Evolutionary conservation across 2,888 invertebrate species (phyloP).

Genomic region (Phengaris alcon): DNA sequence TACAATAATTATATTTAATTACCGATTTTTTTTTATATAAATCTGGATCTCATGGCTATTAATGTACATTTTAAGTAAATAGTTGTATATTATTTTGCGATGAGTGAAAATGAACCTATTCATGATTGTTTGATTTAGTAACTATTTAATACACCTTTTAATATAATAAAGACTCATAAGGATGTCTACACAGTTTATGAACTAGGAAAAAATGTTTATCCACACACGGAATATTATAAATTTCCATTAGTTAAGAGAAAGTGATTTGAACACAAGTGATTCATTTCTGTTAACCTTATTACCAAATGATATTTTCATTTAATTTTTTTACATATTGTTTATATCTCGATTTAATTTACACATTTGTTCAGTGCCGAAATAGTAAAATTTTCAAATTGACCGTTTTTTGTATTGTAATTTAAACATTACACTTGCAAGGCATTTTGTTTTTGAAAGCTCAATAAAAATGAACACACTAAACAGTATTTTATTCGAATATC

Average conservation of each 20-base stretch:
- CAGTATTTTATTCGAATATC: background rate
- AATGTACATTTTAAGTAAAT: slow-evolving; percentile 7
- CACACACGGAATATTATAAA: slow-evolving; percentile 17
- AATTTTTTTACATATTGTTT: background rate
- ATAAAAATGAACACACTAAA: slow-evolving; percentile 4
- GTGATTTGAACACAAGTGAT: slow-evolving; percentile 4
- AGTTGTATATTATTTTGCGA: slow-evolving; percentile 3
- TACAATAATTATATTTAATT: background rate
- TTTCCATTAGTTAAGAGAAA: slow-evolving; percentile 23
- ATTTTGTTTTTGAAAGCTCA: slow-evolving; percentile 8
- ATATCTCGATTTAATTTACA: background rate
- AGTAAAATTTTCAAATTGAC: background rate
- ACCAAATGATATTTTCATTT: slow-evolving; percentile 7
- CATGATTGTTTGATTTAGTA: background rate
- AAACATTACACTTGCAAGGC: background rate
- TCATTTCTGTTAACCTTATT: background rate
- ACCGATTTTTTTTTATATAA: background rate
- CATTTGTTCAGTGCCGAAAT: background rate
- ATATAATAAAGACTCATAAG: background rate
- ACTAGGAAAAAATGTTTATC: slow-evolving; percentile 10
- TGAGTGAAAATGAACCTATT: background rate
- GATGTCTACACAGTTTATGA: background rate
- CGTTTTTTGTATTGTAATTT: background rate
- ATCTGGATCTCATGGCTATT: slow-evolving; percentile 5
- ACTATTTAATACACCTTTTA: background rate